Evolutionary conservation across 2,888 invertebrate species (phyloP), one percentile per base, ranked within the genome.

Genomic region (Cryptosula pallasiana): DNA sequence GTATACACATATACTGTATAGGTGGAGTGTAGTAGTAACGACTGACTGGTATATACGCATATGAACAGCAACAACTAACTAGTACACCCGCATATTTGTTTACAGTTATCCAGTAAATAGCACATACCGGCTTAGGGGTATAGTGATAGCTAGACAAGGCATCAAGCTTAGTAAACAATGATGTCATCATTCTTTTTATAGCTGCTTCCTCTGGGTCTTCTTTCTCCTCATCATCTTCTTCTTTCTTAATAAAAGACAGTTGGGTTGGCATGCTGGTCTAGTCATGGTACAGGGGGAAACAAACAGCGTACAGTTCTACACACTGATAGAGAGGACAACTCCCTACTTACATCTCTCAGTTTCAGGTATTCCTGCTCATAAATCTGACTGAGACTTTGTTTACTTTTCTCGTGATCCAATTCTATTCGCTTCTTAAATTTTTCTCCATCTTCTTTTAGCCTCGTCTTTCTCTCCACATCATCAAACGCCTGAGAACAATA

Each of bases 121-220:
- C n/a, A 75, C 81, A 83, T 83, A 89, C 89, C 73, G 90, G 89
- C 87, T 91, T 93, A 0, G 98, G 97, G 63, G 95, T 95, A 80
- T 92, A 98, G 84, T 96, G 93, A 85, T 92, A 96, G 84, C 98
- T 95, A 0, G 92, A 91, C 20, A 99, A 87, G 0, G 96, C 93
- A 86, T 98, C 95, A 55, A 99, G 87, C 84, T 96, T 92, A 0
- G 88, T 83, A 80, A 97, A 95, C 2, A 99, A 82, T 0, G 88
- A 86, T 16, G 87, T 87, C 91, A 96, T 91, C 76, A 89, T 86
- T 73, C 89, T 87, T 76, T 89, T 89, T 36, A 98, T 91, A 84
- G 91, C 90, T 74, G 88, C 90, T 80, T 95, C 93, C 74, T 90
- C 88, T 77, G 91, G 90, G 81, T 86, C 84, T 71, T 79, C 81